Evolutionary conservation across 92 coral and sea anemone species (phyloP).

Genomic region (Epizoanthus ramosus): DNA sequence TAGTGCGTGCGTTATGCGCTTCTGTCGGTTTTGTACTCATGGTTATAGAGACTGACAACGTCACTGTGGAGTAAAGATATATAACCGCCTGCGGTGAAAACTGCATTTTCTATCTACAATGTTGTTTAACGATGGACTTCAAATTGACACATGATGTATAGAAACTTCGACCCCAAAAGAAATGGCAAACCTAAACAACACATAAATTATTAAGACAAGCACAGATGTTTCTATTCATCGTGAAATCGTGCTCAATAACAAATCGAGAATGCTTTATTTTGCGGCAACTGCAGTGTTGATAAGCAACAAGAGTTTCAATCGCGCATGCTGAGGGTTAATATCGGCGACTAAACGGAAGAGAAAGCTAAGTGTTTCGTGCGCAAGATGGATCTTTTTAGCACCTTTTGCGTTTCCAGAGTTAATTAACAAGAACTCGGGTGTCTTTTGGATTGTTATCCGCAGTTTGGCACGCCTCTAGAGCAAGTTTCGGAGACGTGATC

Average conservation of each 20-base stretch:
- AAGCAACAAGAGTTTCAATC: slow-evolving; percentile 4
- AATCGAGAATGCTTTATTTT: slow-evolving; percentile 34
- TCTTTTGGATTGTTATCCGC: slow-evolving; percentile 21
- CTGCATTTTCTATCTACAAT: slow-evolving; percentile 11
- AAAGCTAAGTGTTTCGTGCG: slow-evolving; percentile 11
- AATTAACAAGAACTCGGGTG: slow-evolving; percentile 27
- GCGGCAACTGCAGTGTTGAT: slow-evolving; percentile 8
- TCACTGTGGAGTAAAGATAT: slow-evolving; percentile 14
- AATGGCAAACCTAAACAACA: slow-evolving; percentile 57
- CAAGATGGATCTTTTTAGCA: slow-evolving; percentile 18
- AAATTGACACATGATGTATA: slow-evolving; percentile 11
- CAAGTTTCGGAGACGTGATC: slow-evolving; percentile 19
- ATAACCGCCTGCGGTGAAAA: slow-evolving; percentile 36
- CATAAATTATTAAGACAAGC: slow-evolving; percentile 74
- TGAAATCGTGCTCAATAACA: slow-evolving; percentile 64
- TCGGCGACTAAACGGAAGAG: not conserved
- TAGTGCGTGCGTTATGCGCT: slow-evolving; percentile 10
- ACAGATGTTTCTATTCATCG: slow-evolving; percentile 74
- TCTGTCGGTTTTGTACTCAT: not conserved
- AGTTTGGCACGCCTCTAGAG: not conserved
- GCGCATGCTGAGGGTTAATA: not conserved
- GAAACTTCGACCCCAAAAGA: slow-evolving; percentile 24
- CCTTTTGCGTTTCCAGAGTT: slow-evolving; percentile 22
- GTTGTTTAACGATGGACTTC: slow-evolving; percentile 23
- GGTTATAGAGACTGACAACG: not conserved